Evolutionary conservation across 2,888 invertebrate species (phyloP), one percentile per base, ranked within the genome.

Genomic region (Cheiracanthium punctorium): DNA sequence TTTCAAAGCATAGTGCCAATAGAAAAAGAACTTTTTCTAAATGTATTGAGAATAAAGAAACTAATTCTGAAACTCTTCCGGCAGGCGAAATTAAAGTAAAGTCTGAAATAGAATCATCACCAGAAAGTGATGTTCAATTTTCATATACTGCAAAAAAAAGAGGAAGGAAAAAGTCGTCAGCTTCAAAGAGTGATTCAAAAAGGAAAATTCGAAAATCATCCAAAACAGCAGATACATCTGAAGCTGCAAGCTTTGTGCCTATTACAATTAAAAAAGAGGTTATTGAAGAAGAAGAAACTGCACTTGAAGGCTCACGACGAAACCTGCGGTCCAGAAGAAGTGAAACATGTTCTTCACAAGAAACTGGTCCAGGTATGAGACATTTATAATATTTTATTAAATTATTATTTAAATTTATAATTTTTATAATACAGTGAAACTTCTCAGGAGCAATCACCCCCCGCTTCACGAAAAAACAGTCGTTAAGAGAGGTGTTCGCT

Each of bases 1-100:
- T 20, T 65, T 69, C 75, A 82, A 77, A 82, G 82, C 65, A 76
- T 75, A 76, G 80, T 85, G 85, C 85, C 80, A 75, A 80, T 28
- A 24, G 48, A 65, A 86, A 86, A 80, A 80, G 41, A 74, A 67
- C 52, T 29, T 70, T 32, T 79, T n/a, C 41, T 70, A 86, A 86
- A 65, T 43, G 52, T 71, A 14, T 32, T 86, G 58, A 74, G 58
- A 29, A 20, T n/a, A 73, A 29, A 75, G 69, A 43, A 8, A 69
- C 69, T 85, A 80, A 80, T 64, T 71, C 32, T 75, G 41, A 74
- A 70, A 86, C 64, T 86, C 64, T 80, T 65, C 65, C 65, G 75
- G 71, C 64, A 86, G 80, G 85, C 75, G 64, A 48, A 29, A 32
- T 74, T 69, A 74, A 80, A 74, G 48, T 64, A 64, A 82, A 82